Base-by-base conservation (phyloP, 1,140 invertebrate species). In the Tetramorium simillimum region DNA sequence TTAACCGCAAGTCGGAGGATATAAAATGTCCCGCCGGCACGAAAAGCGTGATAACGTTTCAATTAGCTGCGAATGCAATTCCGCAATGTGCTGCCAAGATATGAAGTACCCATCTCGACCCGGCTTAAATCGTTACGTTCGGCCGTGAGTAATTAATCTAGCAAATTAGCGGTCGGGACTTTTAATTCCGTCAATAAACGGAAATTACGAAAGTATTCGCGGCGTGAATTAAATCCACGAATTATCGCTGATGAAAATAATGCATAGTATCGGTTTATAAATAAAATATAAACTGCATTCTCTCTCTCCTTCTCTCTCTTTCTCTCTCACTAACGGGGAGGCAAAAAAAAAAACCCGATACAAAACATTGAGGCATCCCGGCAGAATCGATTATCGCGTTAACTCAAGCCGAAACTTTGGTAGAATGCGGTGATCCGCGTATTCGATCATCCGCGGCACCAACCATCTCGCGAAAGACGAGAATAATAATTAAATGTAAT, bases 21-120 rank as follows among this genome's bases (percentile, higher is more conserved):
- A 82, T 70, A 85, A 86, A 88, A 49, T 72, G 81, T 33, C 60
- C 72, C 49, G 46, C 40, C 56, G 62, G 49, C 43, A 16, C 53
- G 62, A 65, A 82, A 86, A 72, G 69, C 80, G 70, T 60, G 85
- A 89, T 89, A 89, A 87, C 65, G 73, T 85, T 87, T 89, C 88
- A 87, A 89, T 89, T 85, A 72, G 60, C 49, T 46, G 73, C 70
- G 40, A 76, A 60, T 5, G 18, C 43, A 24, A 63, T 24, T 43
- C 16, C 24, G 18, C 75, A 21, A 21, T 33, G 7, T 18, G 37
- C 69, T 1, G 40, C 21, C 16, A 43, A 10, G 43, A 46, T 49
- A n/a, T 37, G 7, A 37, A 40, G n/a, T 18, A 33, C n/a, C 33
- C 21, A 53, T 46, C 40, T 9, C 24, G 24, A 65, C 40, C 14